Percentiles rank a stretch among this genome's conserved stretches.
Evolutionary conservation across 2,113 vertebrate species (phyloP).

Genomic region (Oreochromis spilurus): DNA sequence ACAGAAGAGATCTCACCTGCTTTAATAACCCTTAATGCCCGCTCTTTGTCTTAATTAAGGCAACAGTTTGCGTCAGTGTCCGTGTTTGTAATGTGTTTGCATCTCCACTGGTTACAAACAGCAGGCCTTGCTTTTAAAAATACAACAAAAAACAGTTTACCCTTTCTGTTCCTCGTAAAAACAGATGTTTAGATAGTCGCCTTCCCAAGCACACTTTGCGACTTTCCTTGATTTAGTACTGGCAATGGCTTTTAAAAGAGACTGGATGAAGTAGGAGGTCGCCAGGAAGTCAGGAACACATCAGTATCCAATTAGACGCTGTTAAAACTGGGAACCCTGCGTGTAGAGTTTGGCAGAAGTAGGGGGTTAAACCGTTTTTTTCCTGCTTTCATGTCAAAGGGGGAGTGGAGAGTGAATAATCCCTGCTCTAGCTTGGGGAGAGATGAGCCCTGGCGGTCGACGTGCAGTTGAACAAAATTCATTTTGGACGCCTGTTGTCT

Average conservation of each 20-base stretch:
- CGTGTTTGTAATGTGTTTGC: neutral
- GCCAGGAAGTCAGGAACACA: conserved; percentile 51
- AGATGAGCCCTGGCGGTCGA: neutral
- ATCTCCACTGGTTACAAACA: neutral
- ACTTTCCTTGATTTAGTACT: conserved; percentile 18
- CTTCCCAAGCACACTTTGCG: neutral
- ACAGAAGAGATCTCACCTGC: neutral
- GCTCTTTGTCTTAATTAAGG: conserved; percentile 9
- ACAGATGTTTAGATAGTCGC: conserved; percentile 42
- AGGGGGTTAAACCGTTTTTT: neutral
- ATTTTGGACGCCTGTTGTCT: conserved; percentile 31
- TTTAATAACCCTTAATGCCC: neutral
- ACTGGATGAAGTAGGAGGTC: conserved; percentile 14
- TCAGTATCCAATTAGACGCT: conserved; percentile 61
- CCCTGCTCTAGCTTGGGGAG: neutral
- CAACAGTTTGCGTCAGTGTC: neutral
- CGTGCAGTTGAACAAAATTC: neutral
- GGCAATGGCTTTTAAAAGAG: neutral
- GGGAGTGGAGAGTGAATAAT: conserved; percentile 5
- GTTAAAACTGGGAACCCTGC: conserved; percentile 39
- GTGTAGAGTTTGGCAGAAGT: conserved; percentile 40
- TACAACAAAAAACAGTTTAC: conserved; percentile 25
- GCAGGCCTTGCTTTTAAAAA: neutral
- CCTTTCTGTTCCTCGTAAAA: conserved; percentile 36
- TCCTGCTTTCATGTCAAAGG: conserved; percentile 6